Percentiles rank a stretch among this genome's conserved stretches.
Evolutionary conservation across 1,140 invertebrate genomes (phyloP).

Genomic region (Drosophila athabasca): DNA sequence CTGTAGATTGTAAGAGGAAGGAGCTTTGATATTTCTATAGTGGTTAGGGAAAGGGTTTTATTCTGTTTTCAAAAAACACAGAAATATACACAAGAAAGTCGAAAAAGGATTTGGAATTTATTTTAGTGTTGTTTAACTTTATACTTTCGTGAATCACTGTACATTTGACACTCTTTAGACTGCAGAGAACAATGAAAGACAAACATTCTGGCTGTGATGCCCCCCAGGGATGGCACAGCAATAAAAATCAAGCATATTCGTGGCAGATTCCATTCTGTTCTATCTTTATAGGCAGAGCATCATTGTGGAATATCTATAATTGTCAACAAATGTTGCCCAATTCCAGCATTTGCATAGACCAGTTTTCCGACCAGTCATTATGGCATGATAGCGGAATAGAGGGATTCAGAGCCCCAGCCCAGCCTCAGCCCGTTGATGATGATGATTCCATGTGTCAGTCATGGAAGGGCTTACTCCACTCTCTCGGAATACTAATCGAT

Average conservation of each 20-base stretch:
- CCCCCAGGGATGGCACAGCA: not conserved
- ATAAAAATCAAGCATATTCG: conserved; percentile 27
- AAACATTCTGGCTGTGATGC: conserved; percentile 12
- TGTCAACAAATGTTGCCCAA: conserved; percentile 56
- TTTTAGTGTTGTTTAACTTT: not conserved
- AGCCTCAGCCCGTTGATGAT: conserved; percentile 37
- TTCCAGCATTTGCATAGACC: conserved; percentile 40
- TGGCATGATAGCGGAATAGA: conserved; percentile 27
- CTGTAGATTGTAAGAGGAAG: too few relatives aligned
- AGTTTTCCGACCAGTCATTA: conserved; percentile 36
- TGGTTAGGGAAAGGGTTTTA: too few relatives aligned
- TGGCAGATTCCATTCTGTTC: conserved; percentile 14
- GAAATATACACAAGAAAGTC: not conserved
- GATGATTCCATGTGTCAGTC: conserved; percentile 60
- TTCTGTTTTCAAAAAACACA: too few relatives aligned
- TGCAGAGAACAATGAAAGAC: conserved; percentile 7
- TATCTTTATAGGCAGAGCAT: conserved; percentile 40
- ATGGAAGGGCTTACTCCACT: conserved; percentile 44
- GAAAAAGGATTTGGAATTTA: not conserved
- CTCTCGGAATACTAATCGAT: conserved; percentile 62
- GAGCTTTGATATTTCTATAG: too few relatives aligned
- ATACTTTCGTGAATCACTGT: not conserved
- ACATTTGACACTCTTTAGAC: conserved; percentile 18
- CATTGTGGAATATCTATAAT: conserved; percentile 65
- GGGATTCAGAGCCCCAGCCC: not conserved